These are phyloP conservation scores for Aphis gossypii DNA, from an alignment of 1,140 invertebrate genomes.

Conservation along the genomic window DNA sequence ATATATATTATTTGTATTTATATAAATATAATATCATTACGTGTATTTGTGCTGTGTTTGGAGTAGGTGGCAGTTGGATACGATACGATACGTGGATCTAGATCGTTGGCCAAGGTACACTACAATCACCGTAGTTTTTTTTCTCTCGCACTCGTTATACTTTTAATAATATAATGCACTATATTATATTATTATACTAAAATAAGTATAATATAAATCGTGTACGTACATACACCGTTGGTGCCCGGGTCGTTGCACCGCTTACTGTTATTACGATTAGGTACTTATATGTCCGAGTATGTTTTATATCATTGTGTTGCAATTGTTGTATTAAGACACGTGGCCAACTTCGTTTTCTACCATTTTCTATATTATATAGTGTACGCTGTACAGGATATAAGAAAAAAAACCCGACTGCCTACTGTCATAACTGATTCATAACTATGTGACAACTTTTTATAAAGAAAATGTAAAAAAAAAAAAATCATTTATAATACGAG, in stretches of 20 bases:
- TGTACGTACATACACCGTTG: background rate
- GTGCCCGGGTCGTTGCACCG: background rate
- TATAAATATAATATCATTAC: background rate
- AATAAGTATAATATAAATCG: background rate
- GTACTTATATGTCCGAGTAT: background rate
- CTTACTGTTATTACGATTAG: background rate
- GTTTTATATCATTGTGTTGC: background rate
- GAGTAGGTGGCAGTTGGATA: background rate
- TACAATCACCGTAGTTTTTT: conserved; percentile 6
- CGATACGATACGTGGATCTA: background rate
- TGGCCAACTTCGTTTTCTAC: background rate
- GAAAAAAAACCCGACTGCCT: no score
- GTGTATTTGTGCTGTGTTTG: background rate
- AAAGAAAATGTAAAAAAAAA: no score
- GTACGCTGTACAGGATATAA: background rate
- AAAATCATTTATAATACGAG: background rate
- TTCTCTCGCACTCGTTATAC: background rate
- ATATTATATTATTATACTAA: background rate
- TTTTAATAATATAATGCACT: background rate
- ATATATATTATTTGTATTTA: background rate
- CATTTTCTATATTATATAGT: no score
- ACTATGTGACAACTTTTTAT: background rate
- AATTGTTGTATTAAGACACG: background rate
- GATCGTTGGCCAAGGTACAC: background rate
- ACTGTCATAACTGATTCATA: background rate